Conservation (phyloP, 1,140 invertebrate genomes). For the Chrysopa pallens region DNA sequence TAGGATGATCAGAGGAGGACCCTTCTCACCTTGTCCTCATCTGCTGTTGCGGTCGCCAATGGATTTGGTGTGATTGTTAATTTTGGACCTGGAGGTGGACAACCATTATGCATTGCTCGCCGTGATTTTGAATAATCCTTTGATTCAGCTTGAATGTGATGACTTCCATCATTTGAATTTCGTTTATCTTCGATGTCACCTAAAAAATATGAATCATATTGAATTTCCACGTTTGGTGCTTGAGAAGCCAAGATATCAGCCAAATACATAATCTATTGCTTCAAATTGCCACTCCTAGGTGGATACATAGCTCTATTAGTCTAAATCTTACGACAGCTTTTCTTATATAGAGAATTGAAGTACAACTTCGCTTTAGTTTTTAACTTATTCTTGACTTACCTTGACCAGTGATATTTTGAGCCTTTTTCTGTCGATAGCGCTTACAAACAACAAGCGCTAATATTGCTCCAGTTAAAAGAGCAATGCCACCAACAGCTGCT, state of each 20-base stretch:
- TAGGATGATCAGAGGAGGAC: too few relatives aligned
- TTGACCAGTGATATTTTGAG: constrained; percentile 23
- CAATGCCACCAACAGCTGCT: constrained; percentile 27
- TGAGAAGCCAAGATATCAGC: too few relatives aligned
- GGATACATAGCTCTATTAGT: too few relatives aligned
- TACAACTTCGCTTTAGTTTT: too few relatives aligned
- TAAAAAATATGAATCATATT: constrained; percentile 3
- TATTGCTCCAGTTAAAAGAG: constrained; percentile 24
- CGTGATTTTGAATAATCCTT: constrained; percentile 21
- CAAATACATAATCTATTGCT: too few relatives aligned
- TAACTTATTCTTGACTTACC: too few relatives aligned
- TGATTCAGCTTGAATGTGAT: constrained; percentile 28
- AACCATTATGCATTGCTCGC: constrained; percentile 33
- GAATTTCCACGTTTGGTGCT: too few relatives aligned
- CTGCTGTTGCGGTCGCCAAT: constrained; percentile 36
- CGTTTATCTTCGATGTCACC: constrained; percentile 18
- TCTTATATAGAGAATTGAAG: too few relatives aligned
- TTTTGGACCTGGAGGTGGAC: constrained; percentile 32
- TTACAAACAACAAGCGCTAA: constrained; percentile 29
- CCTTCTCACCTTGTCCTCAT: constrained; percentile 30
- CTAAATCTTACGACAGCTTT: too few relatives aligned
- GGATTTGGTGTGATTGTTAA: constrained; percentile 56
- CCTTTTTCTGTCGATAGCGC: constrained; percentile 19
- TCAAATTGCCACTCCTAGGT: too few relatives aligned
- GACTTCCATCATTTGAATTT: constrained; percentile 16